Conservation (phyloP, 2,797 vertebrate genomes). For the Macrochelys suwanniensis region DNA sequence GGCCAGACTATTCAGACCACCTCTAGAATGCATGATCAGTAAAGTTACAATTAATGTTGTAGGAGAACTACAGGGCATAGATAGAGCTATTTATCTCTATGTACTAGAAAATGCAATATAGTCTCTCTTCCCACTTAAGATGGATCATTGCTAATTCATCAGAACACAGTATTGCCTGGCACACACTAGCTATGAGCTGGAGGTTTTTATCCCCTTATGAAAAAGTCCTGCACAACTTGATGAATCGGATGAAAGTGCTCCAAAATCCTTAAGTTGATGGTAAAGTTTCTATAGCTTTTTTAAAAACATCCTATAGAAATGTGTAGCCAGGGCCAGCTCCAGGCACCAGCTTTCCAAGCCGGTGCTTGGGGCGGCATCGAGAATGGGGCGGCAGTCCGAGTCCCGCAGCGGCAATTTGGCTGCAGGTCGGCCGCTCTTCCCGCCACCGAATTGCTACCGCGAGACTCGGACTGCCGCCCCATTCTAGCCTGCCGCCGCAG, state of each 20-base stretch:
- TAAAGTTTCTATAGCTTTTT: background rate
- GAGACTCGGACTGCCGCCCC: too few relatives aligned
- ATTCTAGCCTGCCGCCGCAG: too few relatives aligned
- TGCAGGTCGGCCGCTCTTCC: too few relatives aligned
- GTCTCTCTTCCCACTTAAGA: conserved; percentile 63
- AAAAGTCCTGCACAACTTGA: background rate
- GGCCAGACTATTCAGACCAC: conserved; percentile 84
- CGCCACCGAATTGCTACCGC: too few relatives aligned
- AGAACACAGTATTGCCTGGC: conserved; percentile 84
- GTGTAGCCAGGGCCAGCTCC: background rate
- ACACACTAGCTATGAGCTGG: conserved; percentile 81
- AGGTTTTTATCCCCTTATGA: conserved; percentile 42
- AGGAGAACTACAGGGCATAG: conserved; percentile 82
- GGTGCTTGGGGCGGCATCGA: too few relatives aligned
- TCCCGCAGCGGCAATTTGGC: too few relatives aligned
- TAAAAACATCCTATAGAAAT: background rate
- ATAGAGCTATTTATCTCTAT: conserved; percentile 66
- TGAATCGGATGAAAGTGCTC: background rate
- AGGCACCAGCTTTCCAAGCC: too few relatives aligned
- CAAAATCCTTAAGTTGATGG: background rate
- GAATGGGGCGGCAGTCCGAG: too few relatives aligned
- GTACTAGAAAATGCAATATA: conserved; percentile 68
- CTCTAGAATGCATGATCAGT: conserved; percentile 84
- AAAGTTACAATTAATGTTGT: conserved; percentile 85
- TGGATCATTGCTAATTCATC: conserved; percentile 57